A percentile compares a stretch with the other conserved stretches of the same genome.
phyloP scores from a whole-genome alignment of 1,140 invertebrate genomes.

The Stratiolaelaps scimitus region DNA sequence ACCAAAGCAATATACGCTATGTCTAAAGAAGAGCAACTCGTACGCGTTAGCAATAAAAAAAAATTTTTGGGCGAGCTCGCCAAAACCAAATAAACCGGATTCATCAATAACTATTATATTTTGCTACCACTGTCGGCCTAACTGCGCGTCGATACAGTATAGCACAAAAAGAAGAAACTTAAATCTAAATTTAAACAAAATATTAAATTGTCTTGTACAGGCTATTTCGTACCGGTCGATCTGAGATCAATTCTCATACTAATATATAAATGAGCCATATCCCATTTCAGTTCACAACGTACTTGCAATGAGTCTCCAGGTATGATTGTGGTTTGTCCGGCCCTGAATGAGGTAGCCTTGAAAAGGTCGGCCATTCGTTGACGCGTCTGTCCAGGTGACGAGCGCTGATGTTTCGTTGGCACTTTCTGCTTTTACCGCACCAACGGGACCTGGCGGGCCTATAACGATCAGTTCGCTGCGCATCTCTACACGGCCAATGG shows the following conservation, averaged over 20 bases:
- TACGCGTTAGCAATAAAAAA: too few relatives aligned
- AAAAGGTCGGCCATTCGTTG: conserved; percentile 57
- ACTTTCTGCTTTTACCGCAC: conserved; percentile 50
- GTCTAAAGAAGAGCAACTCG: too few relatives aligned
- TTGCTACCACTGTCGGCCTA: too few relatives aligned
- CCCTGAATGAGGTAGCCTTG: conserved; percentile 59
- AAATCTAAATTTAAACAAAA: too few relatives aligned
- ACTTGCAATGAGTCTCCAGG: conserved; percentile 48
- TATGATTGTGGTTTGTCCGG: conserved; percentile 67
- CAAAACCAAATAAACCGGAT: too few relatives aligned
- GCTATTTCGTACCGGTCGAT: not conserved
- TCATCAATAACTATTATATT: too few relatives aligned
- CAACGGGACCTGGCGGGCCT: conserved; percentile 43
- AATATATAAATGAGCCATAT: conserved; percentile 27
- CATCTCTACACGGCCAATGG: conserved; percentile 62
- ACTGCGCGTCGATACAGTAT: too few relatives aligned
- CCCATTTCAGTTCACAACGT: not conserved
- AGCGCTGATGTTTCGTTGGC: conserved; percentile 59
- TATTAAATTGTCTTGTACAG: too few relatives aligned
- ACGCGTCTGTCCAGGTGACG: conserved; percentile 77
- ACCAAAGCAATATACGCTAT: too few relatives aligned
- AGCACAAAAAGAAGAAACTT: too few relatives aligned
- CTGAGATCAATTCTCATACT: not conserved
- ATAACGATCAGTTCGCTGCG: conserved; percentile 58
- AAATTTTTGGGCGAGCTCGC: too few relatives aligned